A percentile compares a stretch with the other conserved stretches of the same genome.
These are phyloP conservation scores for Chloroclysta siterata DNA, from an alignment of 2,888 invertebrate genomes.

Conservation along the genomic window DNA sequence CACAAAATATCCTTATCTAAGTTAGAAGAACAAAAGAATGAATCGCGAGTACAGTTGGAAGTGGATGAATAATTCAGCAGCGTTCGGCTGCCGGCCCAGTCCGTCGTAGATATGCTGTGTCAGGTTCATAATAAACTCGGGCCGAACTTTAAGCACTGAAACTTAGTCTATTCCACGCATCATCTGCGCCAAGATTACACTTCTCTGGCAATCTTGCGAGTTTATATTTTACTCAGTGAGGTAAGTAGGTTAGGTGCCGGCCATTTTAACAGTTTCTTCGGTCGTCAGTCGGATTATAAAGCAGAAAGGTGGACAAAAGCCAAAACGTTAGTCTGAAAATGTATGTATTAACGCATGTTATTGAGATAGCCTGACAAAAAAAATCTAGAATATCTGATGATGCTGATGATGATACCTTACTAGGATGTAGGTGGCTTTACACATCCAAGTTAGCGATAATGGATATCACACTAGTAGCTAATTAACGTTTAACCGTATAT, in stretches of 20 bases:
- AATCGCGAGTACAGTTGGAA: conserved; percentile 59
- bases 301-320: too few relatives aligned
- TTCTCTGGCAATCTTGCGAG: conserved; percentile 16
- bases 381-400: too few relatives aligned
- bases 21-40: conserved; percentile 60
- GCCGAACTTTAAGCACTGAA: conserved; percentile 47
- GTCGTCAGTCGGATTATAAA: too few relatives aligned
- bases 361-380: too few relatives aligned
- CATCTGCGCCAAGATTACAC: conserved; percentile 32
- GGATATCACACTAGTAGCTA: too few relatives aligned
- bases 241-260: conserved; percentile 1
- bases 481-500: too few relatives aligned
- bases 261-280: too few relatives aligned
- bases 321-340: too few relatives aligned
- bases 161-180: conserved; percentile 43
- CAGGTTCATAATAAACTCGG: conserved; percentile 60
- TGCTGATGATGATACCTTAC: too few relatives aligned
- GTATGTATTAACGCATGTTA: too few relatives aligned
- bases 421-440: too few relatives aligned
- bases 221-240: conserved; percentile 10
- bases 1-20: conserved; percentile 37
- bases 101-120: conserved; percentile 53
- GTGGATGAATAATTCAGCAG: conserved; percentile 65
- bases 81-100: conserved; percentile 44
- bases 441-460: too few relatives aligned